Conservation (phyloP, 2,888 invertebrate species). For the Amphimallon solstitiale region DNA sequence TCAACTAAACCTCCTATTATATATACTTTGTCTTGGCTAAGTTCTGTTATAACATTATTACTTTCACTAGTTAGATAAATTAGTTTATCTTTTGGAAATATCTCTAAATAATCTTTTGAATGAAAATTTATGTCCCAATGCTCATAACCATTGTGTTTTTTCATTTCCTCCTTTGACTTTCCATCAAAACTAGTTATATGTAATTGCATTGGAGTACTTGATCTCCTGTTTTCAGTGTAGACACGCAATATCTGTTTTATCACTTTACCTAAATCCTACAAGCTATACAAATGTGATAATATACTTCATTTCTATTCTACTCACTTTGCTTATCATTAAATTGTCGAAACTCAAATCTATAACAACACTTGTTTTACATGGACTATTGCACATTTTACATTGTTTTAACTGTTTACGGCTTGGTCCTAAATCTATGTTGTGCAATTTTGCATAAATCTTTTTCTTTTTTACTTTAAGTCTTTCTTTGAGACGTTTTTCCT, state of each 20-base stretch:
- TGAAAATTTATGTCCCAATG: constrained; percentile 91
- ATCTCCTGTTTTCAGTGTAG: constrained; percentile 89
- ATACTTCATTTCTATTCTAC: background rate
- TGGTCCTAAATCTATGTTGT: constrained; percentile 79
- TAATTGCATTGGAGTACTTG: constrained; percentile 81
- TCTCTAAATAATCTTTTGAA: constrained; percentile 71
- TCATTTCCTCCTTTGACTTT: constrained; percentile 77
- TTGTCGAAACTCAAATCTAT: constrained; percentile 93
- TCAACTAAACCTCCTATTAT: constrained; percentile 98
- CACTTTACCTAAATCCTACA: constrained; percentile 83
- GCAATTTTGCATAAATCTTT: constrained; percentile 74
- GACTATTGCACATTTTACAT: constrained; percentile 74
- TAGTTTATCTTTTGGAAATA: constrained; percentile 81
- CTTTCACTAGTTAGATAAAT: constrained; percentile 96
- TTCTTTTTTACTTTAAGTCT: constrained; percentile 75
- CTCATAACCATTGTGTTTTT: constrained; percentile 85
- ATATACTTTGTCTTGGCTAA: constrained; percentile 84
- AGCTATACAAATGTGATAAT: constrained; percentile 35
- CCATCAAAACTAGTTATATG: constrained; percentile 85
- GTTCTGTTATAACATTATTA: constrained; percentile 78
- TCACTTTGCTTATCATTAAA: constrained; percentile 78
- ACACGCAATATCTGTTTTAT: constrained; percentile 90
- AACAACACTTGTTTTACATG: constrained; percentile 76
- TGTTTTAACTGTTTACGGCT: constrained; percentile 83
- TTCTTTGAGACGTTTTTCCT: constrained; percentile 77